Conservation (phyloP, 1,140 invertebrate species). For the Pachypsylla venusta region DNA sequence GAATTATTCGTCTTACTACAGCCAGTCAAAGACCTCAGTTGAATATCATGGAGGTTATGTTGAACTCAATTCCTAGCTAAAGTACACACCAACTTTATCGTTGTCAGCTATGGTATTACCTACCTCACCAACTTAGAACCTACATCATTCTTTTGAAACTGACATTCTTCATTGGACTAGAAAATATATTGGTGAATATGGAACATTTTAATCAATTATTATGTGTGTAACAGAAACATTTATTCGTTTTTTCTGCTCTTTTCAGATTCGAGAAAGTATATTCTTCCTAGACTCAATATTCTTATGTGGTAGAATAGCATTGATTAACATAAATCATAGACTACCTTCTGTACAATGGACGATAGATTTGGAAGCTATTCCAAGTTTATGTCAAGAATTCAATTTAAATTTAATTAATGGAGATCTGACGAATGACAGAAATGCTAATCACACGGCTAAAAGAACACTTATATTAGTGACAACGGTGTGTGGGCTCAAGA, state of each 20-base stretch:
- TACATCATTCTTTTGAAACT: no score
- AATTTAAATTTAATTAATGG: neutral
- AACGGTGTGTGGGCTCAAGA: neutral
- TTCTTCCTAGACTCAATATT: slow-evolving; percentile 6
- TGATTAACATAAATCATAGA: neutral
- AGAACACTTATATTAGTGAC: neutral
- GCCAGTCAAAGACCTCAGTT: no score
- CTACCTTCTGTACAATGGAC: slow-evolving; percentile 2
- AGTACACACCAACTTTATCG: no score
- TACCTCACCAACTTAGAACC: no score
- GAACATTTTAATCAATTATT: no score
- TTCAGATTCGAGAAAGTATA: neutral
- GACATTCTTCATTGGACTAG: no score
- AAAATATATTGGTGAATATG: no score
- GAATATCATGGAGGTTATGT: no score
- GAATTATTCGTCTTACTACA: no score
- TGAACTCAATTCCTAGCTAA: no score
- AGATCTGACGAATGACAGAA: neutral
- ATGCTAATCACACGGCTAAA: slow-evolving; percentile 3
- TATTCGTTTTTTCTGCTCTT: neutral
- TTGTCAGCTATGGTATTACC: no score
- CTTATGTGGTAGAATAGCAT: slow-evolving; percentile 1
- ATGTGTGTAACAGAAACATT: no score
- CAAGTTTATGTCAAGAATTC: slow-evolving; percentile 3
- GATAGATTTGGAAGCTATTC: neutral